Percentiles rank a stretch among this genome's conserved stretches.
Evolutionary conservation across 2,888 invertebrate species (phyloP).

Genomic region (Alcis repandata): DNA sequence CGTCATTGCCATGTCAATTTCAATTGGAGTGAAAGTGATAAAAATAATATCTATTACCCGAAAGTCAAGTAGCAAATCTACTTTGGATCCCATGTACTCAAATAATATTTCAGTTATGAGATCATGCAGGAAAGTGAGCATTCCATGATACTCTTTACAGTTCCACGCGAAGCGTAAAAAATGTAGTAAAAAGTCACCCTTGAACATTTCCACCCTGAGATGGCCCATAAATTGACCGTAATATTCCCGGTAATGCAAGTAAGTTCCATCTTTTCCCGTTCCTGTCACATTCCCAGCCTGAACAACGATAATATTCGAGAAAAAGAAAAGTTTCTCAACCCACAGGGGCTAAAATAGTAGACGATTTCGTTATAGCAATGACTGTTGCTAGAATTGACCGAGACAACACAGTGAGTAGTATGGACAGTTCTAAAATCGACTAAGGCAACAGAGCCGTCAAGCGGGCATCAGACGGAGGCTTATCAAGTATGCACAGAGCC

Average conservation of each 20-base stretch:
- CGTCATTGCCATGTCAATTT: neutral
- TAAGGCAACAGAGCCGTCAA: constrained; percentile 20
- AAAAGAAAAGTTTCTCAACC: no score
- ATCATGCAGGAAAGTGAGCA: neutral
- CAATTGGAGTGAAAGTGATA: neutral
- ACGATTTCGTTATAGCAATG: neutral
- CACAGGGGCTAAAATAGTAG: neutral
- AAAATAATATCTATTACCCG: neutral
- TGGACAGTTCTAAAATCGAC: constrained; percentile 1
- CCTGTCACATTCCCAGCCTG: neutral
- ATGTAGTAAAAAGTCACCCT: constrained; percentile 2
- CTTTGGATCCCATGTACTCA: neutral
- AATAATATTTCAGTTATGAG: neutral
- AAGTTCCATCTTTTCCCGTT: neutral
- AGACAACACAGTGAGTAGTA: neutral
- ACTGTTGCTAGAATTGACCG: neutral
- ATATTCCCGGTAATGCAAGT: neutral
- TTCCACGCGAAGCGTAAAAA: neutral
- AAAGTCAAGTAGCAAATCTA: neutral
- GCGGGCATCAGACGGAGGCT: constrained; percentile 14
- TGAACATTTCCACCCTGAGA: neutral
- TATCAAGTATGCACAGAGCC: constrained; percentile 37
- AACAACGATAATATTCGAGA: no score
- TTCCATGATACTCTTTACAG: neutral
- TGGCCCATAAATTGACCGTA: neutral